Conservation (phyloP, 2,797 vertebrate genomes). For the Liparis tanakae region DNA sequence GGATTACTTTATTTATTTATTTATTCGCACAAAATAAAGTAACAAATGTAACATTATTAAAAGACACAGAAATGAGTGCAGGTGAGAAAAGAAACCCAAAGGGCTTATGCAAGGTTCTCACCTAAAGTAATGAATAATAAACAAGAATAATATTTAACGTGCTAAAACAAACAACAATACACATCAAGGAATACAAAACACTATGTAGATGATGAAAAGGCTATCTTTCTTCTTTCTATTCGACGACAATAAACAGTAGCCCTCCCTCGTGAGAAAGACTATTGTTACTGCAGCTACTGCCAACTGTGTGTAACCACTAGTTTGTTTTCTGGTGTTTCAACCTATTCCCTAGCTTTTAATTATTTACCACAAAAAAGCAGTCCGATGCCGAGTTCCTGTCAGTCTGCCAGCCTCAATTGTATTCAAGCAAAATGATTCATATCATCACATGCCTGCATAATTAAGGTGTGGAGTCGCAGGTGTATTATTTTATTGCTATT, state of each 20-base stretch:
- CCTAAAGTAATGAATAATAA: too few species aligned
- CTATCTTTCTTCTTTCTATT: conserved; percentile 13
- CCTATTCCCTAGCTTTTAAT: conserved; percentile 55
- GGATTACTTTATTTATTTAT: too few species aligned
- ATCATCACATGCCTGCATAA: conserved; percentile 56
- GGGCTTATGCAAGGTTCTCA: too few species aligned
- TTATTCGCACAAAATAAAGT: too few species aligned
- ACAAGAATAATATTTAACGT: too few species aligned
- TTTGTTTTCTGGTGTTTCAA: conserved; percentile 26
- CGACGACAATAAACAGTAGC: conserved; percentile 3
- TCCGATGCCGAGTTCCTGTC: conserved; percentile 32
- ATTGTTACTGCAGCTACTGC: conserved; percentile 15
- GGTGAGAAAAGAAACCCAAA: too few species aligned
- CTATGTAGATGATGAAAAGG: too few species aligned
- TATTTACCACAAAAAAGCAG: conserved; percentile 52
- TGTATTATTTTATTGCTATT: conserved; percentile 51
- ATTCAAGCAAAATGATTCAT: conserved; percentile 46
- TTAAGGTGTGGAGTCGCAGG: conserved; percentile 51
- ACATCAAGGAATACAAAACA: too few species aligned
- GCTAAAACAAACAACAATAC: too few species aligned
- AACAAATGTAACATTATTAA: too few species aligned
- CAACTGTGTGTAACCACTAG: conserved; percentile 18
- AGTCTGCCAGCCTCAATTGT: conserved; percentile 51
- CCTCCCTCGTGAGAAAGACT: neutral
- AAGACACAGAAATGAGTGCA: too few species aligned